Evolutionary conservation across 1,140 invertebrate species (phyloP).

Genomic region (Macrocentrus cingulum): DNA sequence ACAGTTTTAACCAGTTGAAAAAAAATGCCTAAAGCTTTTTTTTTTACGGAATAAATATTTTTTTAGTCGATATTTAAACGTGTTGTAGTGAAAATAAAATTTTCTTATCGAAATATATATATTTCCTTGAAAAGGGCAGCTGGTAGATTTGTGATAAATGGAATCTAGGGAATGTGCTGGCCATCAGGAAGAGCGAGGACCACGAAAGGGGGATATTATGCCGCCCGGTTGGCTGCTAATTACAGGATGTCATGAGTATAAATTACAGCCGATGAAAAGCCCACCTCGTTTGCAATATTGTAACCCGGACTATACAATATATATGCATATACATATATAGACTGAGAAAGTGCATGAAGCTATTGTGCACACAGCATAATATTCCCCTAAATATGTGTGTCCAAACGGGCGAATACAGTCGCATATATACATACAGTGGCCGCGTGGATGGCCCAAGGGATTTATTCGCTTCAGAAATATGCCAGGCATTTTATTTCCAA

Average conservation of each 20-base stretch:
- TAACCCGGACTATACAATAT: neutral
- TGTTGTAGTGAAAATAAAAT: too few relatives aligned
- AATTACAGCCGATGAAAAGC: slow-evolving; percentile 49
- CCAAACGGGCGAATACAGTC: too few relatives aligned
- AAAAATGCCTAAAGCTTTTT: too few relatives aligned
- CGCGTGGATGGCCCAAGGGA: neutral
- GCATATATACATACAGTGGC: neutral
- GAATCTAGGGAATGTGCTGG: slow-evolving; percentile 28
- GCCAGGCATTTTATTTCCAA: slow-evolving; percentile 50
- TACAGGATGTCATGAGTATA: slow-evolving; percentile 48
- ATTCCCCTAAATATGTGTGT: too few relatives aligned
- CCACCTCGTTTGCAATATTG: slow-evolving; percentile 36
- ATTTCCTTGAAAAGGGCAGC: slow-evolving; percentile 33
- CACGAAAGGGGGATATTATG: slow-evolving; percentile 41
- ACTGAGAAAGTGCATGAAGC: too few relatives aligned
- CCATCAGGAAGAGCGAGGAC: neutral
- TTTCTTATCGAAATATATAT: too few relatives aligned
- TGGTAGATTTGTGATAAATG: slow-evolving; percentile 54
- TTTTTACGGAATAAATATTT: too few relatives aligned
- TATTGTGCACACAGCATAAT: too few relatives aligned
- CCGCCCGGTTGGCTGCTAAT: slow-evolving; percentile 48
- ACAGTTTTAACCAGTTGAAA: too few relatives aligned
- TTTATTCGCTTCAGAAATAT: slow-evolving; percentile 41
- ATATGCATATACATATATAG: too few relatives aligned
- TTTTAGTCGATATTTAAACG: too few relatives aligned